Evolutionary conservation across 2,797 vertebrate species (phyloP).

Genomic region (Taenioides sp.): DNA sequence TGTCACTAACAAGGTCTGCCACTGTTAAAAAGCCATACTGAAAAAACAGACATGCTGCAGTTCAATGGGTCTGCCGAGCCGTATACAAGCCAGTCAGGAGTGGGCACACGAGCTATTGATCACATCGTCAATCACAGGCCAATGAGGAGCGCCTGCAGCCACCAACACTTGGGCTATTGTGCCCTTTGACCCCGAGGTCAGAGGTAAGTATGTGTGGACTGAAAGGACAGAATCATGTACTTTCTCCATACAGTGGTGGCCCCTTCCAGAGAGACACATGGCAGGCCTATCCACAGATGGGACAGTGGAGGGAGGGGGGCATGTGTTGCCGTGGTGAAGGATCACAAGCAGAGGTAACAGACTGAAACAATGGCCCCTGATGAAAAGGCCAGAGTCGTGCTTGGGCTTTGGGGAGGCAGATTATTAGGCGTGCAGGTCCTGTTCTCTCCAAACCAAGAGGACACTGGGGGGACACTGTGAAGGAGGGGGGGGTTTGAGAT

Average conservation of each 20-base stretch:
- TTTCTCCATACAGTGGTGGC: conserved; percentile 71
- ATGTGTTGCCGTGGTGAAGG: conserved; percentile 70
- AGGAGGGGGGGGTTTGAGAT: conserved; percentile 1
- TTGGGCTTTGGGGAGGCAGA: conserved; percentile 64
- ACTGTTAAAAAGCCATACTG: conserved; percentile 54
- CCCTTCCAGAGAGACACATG: conserved; percentile 77
- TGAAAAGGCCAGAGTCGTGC: conserved; percentile 71
- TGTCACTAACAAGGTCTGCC: conserved; percentile 69
- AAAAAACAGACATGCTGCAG: conserved; percentile 59
- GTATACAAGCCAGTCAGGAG: conserved; percentile 49
- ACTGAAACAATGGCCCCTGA: conserved; percentile 76
- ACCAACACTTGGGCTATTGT: conserved; percentile 79
- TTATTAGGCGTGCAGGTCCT: conserved; percentile 68
- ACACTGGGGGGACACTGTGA: conserved; percentile 19
- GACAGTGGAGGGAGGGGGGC: conserved; percentile 48
- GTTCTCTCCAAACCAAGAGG: conserved; percentile 55
- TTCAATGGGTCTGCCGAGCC: conserved; percentile 45
- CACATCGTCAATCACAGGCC: conserved; percentile 77
- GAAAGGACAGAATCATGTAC: conserved; percentile 74
- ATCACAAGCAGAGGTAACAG: conserved; percentile 74
- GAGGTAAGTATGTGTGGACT: conserved; percentile 64
- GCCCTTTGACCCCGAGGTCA: conserved; percentile 75
- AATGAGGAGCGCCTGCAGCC: conserved; percentile 75
- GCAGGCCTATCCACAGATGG: conserved; percentile 82
- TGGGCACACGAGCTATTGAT: conserved; percentile 54